A percentile compares a stretch with the other conserved stretches of the same genome.
Conservation (phyloP, 2,888 invertebrate genomes). For the Amphipyra tragopoginis region DNA sequence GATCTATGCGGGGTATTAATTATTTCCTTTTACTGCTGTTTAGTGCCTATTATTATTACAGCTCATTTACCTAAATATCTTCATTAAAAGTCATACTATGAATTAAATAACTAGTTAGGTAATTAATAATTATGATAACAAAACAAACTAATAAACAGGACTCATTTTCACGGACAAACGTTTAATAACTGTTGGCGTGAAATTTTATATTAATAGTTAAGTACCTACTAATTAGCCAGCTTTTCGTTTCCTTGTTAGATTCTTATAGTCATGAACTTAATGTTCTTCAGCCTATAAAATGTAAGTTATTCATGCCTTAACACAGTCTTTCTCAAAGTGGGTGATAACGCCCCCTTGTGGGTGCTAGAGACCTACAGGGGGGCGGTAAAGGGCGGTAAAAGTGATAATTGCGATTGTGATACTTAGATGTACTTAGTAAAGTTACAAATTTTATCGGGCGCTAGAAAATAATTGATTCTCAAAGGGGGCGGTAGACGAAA, state of each 20-base stretch:
- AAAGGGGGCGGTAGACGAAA: too few species aligned
- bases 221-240: neutral
- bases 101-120: neutral
- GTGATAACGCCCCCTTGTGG: too few species aligned
- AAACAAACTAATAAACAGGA: neutral
- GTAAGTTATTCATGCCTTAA: too few species aligned
- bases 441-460: too few species aligned
- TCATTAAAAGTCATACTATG: neutral
- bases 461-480: too few species aligned
- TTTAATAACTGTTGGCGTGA: neutral
- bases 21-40: conserved; percentile 16
- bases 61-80: neutral
- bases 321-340: too few species aligned
- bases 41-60: conserved; percentile 8
- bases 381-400: too few species aligned
- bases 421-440: too few species aligned
- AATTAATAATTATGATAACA: neutral
- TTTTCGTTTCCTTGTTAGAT: neutral
- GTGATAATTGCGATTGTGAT: too few species aligned
- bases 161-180: neutral
- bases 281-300: too few species aligned
- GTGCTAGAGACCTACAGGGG: too few species aligned
- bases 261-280: neutral
- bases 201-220: neutral
- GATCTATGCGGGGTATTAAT: too few species aligned